Base-by-base conservation (phyloP, 2,797 vertebrate species). In the Periparus ater region DNA sequence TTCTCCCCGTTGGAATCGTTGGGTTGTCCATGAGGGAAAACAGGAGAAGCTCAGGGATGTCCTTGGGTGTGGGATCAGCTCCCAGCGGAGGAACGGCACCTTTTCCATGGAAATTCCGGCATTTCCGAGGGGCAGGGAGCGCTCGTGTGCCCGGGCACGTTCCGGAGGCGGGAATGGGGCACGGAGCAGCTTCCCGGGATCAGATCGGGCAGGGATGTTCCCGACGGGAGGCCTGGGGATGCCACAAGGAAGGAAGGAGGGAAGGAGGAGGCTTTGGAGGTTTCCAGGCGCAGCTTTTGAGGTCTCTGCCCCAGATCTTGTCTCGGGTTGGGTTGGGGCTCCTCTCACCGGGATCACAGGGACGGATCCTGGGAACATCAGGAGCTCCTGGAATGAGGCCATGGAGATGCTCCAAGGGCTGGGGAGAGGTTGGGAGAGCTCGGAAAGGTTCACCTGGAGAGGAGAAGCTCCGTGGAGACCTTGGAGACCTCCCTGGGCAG, bases 101-200 rank as follows among this genome's bases (percentile, higher is more conserved):
- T 36, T 61, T 60, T 9, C 58, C 45, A 4, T 4, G 44, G 38
- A 47, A 38, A 61, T 1, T 1, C 7, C 1, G 1, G 40, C 9
- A 4, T n/a, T 62, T 27, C 55, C 27, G 0, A 0, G 13, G 10
- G 2, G 15, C 29, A 11, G 27, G 74, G 22, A 26, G 48, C 1
- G 11, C 40, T 11, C 27, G 20, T 71, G 58, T 0, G 4, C 34
- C 22, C 2, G 6, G 6, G 34, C 77, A 47, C 4, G 4, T 42
- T 57, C 19, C 6, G 3, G 34, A 13, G 60, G 62, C 2, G 0
- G 61, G 48, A 9, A 68, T 22, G 4, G 44, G 51, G 17, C 45
- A 13, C 1, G 1, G 84, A 44, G 17, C 53, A 5, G 85, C 25
- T 68, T 20, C 53, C 36, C 58, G 12, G 10, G 73, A 54, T 34